These are phyloP conservation scores for Xanthia togata DNA, from an alignment of 2,888 invertebrate species.

Conservation along the genomic window DNA sequence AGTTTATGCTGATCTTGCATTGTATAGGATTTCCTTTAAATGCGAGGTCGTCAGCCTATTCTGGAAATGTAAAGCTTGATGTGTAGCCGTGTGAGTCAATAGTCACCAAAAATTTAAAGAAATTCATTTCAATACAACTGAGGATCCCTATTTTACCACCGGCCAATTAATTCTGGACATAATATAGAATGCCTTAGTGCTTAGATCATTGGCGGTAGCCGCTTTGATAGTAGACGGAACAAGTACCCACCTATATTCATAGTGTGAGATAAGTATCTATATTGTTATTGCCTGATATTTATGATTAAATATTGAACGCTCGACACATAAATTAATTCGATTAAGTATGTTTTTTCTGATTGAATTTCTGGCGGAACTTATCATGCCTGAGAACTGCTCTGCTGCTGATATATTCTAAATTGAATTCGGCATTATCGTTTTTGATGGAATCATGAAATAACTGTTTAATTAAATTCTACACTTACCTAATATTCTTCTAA, in stretches of 20 bases:
- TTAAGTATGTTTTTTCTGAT: background rate
- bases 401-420: background rate
- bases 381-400: background rate
- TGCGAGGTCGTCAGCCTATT: too few species aligned
- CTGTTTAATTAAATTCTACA: background rate
- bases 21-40: too few species aligned
- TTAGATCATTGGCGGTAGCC: slow-evolving; percentile 36
- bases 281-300: slow-evolving; percentile 42
- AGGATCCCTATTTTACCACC: slow-evolving; percentile 7
- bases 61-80: too few species aligned
- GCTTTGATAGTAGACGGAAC: slow-evolving; percentile 16
- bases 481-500: background rate
- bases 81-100: background rate
- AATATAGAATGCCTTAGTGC: slow-evolving; percentile 13
- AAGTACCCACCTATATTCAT: slow-evolving; percentile 19
- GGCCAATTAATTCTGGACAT: slow-evolving; percentile 23
- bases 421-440: background rate
- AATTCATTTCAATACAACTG: background rate
- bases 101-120: background rate
- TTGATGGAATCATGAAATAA: background rate
- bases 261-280: slow-evolving; percentile 40
- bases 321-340: slow-evolving; percentile 4
- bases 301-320: slow-evolving; percentile 43
- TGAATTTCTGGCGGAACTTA: background rate
- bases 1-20: too few species aligned